Conservation (phyloP, 2,797 vertebrate species). For the Silurus lanzhouensis region DNA sequence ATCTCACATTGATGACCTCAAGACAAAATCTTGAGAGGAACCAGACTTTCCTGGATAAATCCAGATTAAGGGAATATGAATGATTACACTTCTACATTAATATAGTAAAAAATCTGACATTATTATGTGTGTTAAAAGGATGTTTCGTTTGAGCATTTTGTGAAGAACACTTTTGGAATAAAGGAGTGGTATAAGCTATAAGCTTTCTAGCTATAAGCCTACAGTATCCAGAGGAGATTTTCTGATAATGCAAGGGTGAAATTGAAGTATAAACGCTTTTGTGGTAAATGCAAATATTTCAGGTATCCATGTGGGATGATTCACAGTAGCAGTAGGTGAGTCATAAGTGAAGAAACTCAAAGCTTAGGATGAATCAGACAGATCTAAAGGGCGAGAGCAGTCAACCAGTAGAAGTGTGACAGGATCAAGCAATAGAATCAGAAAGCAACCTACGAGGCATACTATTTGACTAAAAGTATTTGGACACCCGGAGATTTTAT, state of each 20-base stretch:
- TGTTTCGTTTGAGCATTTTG: background rate
- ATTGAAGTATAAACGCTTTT: background rate
- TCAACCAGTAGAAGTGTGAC: background rate
- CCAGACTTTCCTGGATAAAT: background rate
- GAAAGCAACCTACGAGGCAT: background rate
- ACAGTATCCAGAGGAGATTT: background rate
- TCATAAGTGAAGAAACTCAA: background rate
- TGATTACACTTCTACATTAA: background rate
- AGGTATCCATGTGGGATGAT: background rate
- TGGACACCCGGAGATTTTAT: background rate
- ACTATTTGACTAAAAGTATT: background rate
- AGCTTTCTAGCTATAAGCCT: background rate
- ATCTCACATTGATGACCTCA: background rate
- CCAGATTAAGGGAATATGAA: background rate
- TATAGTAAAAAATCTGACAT: background rate
- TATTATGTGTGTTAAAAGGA: background rate
- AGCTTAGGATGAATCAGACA: background rate
- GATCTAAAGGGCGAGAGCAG: background rate
- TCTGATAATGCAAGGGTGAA: background rate
- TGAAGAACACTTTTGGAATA: background rate
- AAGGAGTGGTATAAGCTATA: background rate
- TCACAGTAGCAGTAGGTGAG: background rate
- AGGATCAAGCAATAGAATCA: background rate
- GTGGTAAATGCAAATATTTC: background rate
- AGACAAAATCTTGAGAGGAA: background rate